These are phyloP conservation scores for Pheosia gnoma DNA, from an alignment of 2,888 invertebrate genomes.

Conservation along the genomic window DNA sequence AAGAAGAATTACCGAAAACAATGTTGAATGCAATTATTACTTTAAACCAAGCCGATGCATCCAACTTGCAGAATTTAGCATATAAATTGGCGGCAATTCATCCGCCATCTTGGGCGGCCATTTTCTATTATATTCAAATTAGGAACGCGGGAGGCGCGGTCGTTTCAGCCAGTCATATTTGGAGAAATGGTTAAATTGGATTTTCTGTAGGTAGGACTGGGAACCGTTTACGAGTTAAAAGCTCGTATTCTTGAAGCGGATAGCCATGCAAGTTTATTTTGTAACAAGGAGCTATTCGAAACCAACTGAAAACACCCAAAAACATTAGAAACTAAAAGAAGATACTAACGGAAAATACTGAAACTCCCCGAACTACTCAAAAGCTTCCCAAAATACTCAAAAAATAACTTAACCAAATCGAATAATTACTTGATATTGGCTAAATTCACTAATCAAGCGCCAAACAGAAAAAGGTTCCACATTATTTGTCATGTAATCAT, in stretches of 20 bases:
- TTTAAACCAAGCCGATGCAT: constrained; percentile 48
- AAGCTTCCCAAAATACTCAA: too few species aligned
- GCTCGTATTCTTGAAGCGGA: neutral
- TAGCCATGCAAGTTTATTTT: too few species aligned
- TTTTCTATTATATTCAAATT: constrained; percentile 77
- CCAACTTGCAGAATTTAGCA: constrained; percentile 53
- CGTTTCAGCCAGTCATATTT: constrained; percentile 32
- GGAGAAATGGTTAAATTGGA: constrained; percentile 11
- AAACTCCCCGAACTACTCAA: too few species aligned
- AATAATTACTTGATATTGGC: too few species aligned
- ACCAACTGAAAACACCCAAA: too few species aligned
- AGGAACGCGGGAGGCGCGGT: constrained; percentile 38
- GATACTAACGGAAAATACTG: too few species aligned
- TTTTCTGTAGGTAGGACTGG: neutral
- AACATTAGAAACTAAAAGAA: too few species aligned
- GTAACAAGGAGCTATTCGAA: too few species aligned
- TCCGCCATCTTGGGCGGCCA: constrained; percentile 52
- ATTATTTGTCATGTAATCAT: too few species aligned
- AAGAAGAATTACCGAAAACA: neutral
- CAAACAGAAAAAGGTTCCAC: too few species aligned
- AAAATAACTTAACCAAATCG: too few species aligned
- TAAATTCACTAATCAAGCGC: too few species aligned
- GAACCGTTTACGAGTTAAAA: neutral
- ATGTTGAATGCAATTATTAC: constrained; percentile 43
- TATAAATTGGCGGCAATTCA: constrained; percentile 62